Base-by-base conservation (phyloP, 2,888 invertebrate species). In the Osmoderma eremita region DNA sequence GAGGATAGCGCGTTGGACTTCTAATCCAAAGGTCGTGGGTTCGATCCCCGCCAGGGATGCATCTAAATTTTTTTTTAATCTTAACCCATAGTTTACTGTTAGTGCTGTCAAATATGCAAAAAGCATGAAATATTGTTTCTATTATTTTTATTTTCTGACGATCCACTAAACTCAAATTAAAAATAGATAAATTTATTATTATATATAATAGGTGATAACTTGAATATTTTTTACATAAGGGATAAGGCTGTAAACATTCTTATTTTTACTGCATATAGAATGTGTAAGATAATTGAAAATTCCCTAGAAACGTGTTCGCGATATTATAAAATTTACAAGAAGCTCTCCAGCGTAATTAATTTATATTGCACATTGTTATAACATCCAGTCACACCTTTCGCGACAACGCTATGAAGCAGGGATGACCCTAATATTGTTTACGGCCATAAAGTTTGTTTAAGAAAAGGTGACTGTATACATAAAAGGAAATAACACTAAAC, bases 1-100 rank as follows among this genome's bases (percentile, higher is more conserved):
- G 91, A 88, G 91, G 91, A 90, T 90, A 91, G 90, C 91, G 90
- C 90, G 90, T 91, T 91, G 91, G 91, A 91, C 91, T 91, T 91
- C 91, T 91, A 91, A 91, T 91, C 91, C 91, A 91, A 91, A 91
- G 91, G 90, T 90, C 91, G 90, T 89, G 90, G 90, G 90, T 91
- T 90, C 90, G 90, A 90, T 90, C 90, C 90, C 90, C 90, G 88
- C 90, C 88, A 90, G 90, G 90, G 90, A 90, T 90, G 89, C 24
- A 5, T 42, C 42, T 42, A 1, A 42, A 42, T 6, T 42, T 42
- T 42, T 42, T 30, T 30, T 1, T 30, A 10, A 30, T 6, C 5
- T 30, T 30, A 8, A 30, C 10, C 1, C 10, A 8, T 30, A 1
- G 1, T 1, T 4, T 30, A 30, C 30, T 1, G 30, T 5, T 30